A percentile compares a stretch with the other conserved stretches of the same genome.
Evolutionary conservation across 2,888 invertebrate genomes (phyloP).

Genomic region (Dolichomitus sp.): DNA sequence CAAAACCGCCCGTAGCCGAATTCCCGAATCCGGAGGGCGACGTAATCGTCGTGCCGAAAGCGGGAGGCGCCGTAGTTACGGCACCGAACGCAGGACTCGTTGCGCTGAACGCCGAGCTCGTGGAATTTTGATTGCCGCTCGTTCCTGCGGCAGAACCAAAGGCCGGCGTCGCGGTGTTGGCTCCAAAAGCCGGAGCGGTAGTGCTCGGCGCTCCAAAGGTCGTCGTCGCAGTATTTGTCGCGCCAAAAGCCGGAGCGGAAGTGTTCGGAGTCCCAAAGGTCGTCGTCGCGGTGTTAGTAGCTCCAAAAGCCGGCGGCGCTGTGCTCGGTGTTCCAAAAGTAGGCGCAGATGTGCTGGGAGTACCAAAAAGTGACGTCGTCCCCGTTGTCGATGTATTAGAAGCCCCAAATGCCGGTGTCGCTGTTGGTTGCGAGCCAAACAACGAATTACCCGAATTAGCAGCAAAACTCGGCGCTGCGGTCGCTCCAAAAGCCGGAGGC

Average conservation of each 20-base stretch:
- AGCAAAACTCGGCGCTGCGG: constrained; percentile 52
- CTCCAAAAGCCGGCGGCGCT: constrained; percentile 35
- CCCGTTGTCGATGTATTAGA: no score
- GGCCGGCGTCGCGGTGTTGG: constrained; percentile 49
- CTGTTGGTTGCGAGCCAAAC: constrained; percentile 32
- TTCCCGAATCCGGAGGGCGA: constrained; percentile 68
- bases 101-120: constrained; percentile 26
- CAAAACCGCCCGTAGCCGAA: constrained; percentile 52
- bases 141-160: constrained; percentile 48
- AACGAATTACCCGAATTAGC: constrained; percentile 44
- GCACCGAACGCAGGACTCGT: constrained; percentile 65
- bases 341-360: constrained; percentile 27
- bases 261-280: constrained; percentile 65
- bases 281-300: constrained; percentile 24
- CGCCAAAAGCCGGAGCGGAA: constrained; percentile 63
- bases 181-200: constrained; percentile 62
- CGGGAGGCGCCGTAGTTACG: constrained; percentile 51
- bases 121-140: constrained; percentile 24
- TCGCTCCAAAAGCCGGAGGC: constrained; percentile 55
- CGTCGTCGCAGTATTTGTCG: constrained; percentile 51
- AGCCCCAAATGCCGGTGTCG: constrained; percentile 18
- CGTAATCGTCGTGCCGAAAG: constrained; percentile 55
- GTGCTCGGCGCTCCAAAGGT: constrained; percentile 68
- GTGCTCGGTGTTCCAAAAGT: constrained; percentile 67
- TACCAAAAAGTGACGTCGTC: constrained; percentile 34